A percentile compares a stretch with the other conserved stretches of the same genome.
phyloP scores from a whole-genome alignment of 2,888 invertebrate species.

The Rugalucina vietnamica region DNA sequence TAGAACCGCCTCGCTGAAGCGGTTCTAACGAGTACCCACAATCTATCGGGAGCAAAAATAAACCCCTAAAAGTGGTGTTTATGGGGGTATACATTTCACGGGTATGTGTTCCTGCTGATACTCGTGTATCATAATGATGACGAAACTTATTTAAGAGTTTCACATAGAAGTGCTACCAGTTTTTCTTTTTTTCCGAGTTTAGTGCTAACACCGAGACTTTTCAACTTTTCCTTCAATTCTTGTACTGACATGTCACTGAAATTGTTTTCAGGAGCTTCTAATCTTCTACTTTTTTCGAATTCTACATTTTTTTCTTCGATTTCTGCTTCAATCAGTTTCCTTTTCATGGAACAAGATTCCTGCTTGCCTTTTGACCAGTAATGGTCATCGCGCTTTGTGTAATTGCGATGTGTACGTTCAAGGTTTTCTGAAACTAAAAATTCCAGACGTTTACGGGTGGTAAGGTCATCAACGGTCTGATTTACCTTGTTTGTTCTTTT shows the following conservation, averaged over 20 bases:
- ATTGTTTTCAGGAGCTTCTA: not conserved
- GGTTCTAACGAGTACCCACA: no score
- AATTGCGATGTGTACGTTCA: not conserved
- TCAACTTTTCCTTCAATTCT: not conserved
- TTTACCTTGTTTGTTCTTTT: not conserved
- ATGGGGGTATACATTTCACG: no score
- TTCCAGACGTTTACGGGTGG: not conserved
- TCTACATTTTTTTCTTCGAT: not conserved
- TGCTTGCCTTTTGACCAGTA: not conserved
- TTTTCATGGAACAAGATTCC: not conserved
- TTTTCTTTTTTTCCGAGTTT: not conserved
- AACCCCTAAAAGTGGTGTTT: no score
- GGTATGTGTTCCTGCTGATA: no score
- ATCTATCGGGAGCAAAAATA: no score
- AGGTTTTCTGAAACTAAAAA: not conserved
- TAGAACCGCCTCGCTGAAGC: no score
- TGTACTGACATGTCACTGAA: not conserved
- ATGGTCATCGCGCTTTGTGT: not conserved
- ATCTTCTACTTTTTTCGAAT: not conserved
- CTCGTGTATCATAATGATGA: no score
- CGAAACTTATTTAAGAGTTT: no score
- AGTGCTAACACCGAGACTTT: not conserved
- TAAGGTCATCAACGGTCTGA: not conserved
- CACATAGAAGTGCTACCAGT: no score
- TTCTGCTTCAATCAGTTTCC: not conserved